Evolutionary conservation across 2,797 vertebrate genomes (phyloP).

Genomic region (Columba guinea): DNA sequence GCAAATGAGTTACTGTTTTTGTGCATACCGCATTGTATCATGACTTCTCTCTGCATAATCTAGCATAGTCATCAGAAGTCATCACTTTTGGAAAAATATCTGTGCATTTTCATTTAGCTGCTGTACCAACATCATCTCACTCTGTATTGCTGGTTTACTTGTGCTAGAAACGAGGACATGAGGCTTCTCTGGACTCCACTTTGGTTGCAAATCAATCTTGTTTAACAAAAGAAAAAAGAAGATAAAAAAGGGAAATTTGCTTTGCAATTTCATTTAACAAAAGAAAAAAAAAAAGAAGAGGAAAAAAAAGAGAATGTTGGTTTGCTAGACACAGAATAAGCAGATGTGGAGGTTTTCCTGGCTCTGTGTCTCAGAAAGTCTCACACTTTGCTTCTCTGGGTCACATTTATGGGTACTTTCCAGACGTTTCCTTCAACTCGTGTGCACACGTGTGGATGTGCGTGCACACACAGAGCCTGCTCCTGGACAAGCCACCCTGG

Average conservation of each 20-base stretch:
- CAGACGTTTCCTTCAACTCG: neutral
- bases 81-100: neutral
- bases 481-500: neutral
- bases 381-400: neutral
- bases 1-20: neutral
- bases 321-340: neutral
- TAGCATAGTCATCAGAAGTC: neutral
- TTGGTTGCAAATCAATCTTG: neutral
- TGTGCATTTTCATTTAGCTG: neutral
- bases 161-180: neutral
- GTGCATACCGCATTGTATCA: neutral
- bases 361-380: neutral
- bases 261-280: neutral
- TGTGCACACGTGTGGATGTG: rapidly evolving
- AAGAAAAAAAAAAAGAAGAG: neutral
- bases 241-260: neutral
- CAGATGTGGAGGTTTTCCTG: neutral
- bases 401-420: neutral
- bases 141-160: neutral
- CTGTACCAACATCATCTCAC: neutral
- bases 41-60: neutral
- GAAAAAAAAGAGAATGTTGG: neutral
- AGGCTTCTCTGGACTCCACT: neutral
- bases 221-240: neutral
- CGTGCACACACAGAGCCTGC: neutral